These are phyloP conservation scores for Hyaena hyaena DNA, from an alignment of 2,113 vertebrate genomes.

Conservation along the genomic window DNA sequence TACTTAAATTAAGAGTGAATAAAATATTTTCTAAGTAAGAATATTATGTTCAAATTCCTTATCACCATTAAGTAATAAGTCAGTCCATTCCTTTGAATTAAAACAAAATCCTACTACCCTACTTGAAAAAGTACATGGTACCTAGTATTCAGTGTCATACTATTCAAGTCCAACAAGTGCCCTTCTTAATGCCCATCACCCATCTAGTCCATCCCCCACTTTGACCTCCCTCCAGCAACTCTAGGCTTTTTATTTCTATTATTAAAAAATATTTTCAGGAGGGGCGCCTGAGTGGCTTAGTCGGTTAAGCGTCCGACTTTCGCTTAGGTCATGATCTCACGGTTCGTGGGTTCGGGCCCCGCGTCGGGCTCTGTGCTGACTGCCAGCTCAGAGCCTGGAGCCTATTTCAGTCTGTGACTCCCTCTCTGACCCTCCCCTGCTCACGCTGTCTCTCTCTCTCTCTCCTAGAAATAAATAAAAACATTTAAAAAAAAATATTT, in stretches of 20 bases:
- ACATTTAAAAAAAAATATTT: not conserved
- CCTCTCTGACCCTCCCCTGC: not conserved
- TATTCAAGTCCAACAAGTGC: not conserved
- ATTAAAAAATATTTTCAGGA: not conserved
- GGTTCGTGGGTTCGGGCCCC: no score
- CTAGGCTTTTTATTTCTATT: no score
- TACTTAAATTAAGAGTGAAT: constrained; percentile 54
- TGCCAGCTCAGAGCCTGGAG: no score
- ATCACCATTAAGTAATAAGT: constrained; percentile 48
- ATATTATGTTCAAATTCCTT: constrained; percentile 55
- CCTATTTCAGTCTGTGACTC: not conserved
- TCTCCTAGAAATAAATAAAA: no score
- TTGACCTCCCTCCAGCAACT: no score
- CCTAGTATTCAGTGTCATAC: constrained; percentile 42
- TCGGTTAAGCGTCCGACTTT: not conserved
- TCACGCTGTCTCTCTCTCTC: not conserved
- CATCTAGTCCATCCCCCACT: no score
- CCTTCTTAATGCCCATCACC: no score
- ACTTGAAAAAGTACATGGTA: not conserved
- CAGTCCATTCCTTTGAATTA: constrained; percentile 29
- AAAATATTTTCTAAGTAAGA: constrained; percentile 66
- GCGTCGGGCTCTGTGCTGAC: no score
- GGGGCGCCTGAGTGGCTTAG: not conserved
- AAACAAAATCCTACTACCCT: constrained; percentile 36
- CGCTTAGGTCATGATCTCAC: not conserved